These are phyloP conservation scores for Gymnocypris eckloni DNA, from an alignment of 2,797 vertebrate genomes.

Conservation along the genomic window DNA sequence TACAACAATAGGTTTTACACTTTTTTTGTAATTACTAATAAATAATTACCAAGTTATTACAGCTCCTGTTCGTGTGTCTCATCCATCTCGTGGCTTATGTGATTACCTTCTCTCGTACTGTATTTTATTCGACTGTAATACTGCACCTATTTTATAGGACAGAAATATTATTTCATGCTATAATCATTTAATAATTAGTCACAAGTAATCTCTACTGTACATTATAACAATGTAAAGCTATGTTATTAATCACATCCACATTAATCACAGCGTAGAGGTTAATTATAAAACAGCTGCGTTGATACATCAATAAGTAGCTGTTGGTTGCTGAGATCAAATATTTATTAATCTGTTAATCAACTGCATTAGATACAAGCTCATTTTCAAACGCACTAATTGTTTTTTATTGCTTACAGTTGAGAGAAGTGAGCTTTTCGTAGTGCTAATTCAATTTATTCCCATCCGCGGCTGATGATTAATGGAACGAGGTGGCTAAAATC, in stretches of 20 bases:
- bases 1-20: conserved; percentile 28
- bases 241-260: conserved; percentile 64
- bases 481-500: conserved; percentile 58
- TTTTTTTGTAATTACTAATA: background rate
- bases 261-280: conserved; percentile 66
- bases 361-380: conserved; percentile 65
- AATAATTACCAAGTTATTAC: background rate
- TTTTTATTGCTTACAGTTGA: conserved; percentile 65
- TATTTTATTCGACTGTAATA: background rate
- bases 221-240: conserved; percentile 57
- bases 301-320: conserved; percentile 57
- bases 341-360: conserved; percentile 71
- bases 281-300: conserved; percentile 66
- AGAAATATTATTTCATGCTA: background rate
- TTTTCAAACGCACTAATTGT: conserved; percentile 64
- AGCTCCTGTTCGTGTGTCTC: background rate
- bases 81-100: background rate
- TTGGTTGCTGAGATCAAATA: conserved; percentile 56
- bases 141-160: background rate
- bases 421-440: conserved; percentile 62
- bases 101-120: background rate
- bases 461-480: conserved; percentile 71
- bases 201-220: conserved; percentile 45
- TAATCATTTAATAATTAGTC: background rate
- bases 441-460: conserved; percentile 67